Base-by-base conservation (phyloP, 2,888 invertebrate species). In the Apodemia zela region DNA sequence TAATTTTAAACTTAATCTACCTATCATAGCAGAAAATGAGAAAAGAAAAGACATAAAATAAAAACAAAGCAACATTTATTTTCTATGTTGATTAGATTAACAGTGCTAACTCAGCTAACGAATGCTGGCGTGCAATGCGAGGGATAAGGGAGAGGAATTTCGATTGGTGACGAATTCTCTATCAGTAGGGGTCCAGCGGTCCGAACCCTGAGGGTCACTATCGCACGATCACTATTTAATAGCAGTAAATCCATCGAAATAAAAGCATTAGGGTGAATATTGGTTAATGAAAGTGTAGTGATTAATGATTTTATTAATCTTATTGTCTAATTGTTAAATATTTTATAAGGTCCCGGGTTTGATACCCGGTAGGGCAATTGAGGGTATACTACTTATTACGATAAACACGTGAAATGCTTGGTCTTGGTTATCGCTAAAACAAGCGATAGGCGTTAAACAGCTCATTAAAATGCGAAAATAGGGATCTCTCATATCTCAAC, bases 191-290 rank as follows among this genome's bases (percentile, higher is more conserved):
- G 67, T 69, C 64, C 63, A 42, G 42, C 42, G 13, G 42, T 42
- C 42, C 4, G 70, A 65, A 65, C 66, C 54, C 66, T 67, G 74
- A 73, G 81, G 81, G 78, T 75, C 74, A 77, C 72, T 84, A 82
- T 84, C 83, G 80, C 70, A 72, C 82, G 81, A 86, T 86, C 85
- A 75, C 81, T 73, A 73, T 73, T 80, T 78, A 77, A 78, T 42
- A 42, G 42, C 13, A 84, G 85, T 84, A 82, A 81, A 84, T 82
- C 85, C 85, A 87, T 86, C 82, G 82, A 42, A 42, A 15, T 42
- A 15, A 42, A 42, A 42, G 42, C 42, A 4, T 42, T 42, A 15
- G 42, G 42, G 42, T 42, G 42, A 42, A 15, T 42, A 42, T 42
- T 42, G 15, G 5, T 15, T 15, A 15, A 15, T 4, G 42, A 42